These are phyloP conservation scores for Epizoanthus rinbou DNA, from an alignment of 92 coral and sea anemone species.

Conservation along the genomic window DNA sequence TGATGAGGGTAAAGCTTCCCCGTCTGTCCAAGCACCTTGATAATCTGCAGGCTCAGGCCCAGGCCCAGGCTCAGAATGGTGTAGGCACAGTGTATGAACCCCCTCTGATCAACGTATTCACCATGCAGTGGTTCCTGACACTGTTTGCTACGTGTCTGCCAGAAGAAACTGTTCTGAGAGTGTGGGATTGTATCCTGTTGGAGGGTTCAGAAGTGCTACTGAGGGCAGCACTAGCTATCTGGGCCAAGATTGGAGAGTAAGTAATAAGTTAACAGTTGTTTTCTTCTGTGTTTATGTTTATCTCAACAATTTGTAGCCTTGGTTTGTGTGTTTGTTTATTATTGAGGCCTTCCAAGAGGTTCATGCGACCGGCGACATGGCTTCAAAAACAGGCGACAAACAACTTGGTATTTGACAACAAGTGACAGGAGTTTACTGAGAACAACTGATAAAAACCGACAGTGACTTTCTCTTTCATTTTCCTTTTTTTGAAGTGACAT, in stretches of 20 bases:
- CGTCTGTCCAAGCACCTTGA: constrained; percentile 91
- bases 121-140: constrained; percentile 99
- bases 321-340: too few species aligned
- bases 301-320: too few species aligned
- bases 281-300: too few species aligned
- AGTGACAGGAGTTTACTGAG: too few species aligned
- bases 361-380: too few species aligned
- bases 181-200: constrained; percentile 95
- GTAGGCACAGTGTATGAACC: constrained; percentile 87
- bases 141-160: constrained; percentile 97
- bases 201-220: constrained; percentile 98
- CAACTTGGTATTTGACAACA: too few species aligned
- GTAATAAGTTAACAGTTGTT: too few species aligned
- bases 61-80: constrained; percentile 77
- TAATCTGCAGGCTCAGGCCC: constrained; percentile 80
- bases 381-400: too few species aligned
- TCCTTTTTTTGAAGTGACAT: too few species aligned
- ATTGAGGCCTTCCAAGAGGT: too few species aligned
- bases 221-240: constrained; percentile 95
- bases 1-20: constrained; percentile 88
- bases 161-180: constrained; percentile 93
- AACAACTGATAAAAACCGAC: too few species aligned
- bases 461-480: too few species aligned
- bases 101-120: constrained; percentile 96
- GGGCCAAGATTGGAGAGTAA: constrained; percentile 97